A percentile compares a stretch with the other conserved stretches of the same genome.
Evolutionary conservation across 2,113 vertebrate genomes (phyloP).

Genomic region (Passer domesticus): DNA sequence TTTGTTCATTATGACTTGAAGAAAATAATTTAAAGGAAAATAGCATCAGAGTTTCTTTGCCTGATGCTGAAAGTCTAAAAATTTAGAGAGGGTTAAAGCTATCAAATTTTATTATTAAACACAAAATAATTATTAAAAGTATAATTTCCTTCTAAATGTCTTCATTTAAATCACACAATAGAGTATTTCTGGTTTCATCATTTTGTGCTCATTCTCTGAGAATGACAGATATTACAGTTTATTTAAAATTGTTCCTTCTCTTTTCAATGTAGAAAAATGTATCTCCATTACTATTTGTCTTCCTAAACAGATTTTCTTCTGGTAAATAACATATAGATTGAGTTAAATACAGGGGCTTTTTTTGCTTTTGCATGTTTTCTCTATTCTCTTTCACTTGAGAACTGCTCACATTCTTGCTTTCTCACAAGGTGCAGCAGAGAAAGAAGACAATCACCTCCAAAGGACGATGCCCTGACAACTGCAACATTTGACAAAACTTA

Average conservation of each 20-base stretch:
- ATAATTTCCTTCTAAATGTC: neutral
- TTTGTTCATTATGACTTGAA: neutral
- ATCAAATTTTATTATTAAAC: neutral
- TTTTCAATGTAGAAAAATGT: neutral
- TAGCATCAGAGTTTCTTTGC: neutral
- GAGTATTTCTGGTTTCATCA: neutral
- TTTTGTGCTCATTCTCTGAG: neutral
- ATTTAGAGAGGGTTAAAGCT: neutral
- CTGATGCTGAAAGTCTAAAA: neutral
- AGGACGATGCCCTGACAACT: neutral
- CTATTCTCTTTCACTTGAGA: neutral
- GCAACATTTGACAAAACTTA: neutral
- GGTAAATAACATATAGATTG: neutral
- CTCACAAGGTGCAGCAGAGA: neutral
- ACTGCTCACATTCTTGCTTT: neutral
- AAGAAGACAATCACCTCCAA: neutral
- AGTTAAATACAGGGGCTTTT: neutral
- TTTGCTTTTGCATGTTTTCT: neutral
- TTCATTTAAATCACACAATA: neutral
- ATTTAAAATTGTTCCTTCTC: neutral
- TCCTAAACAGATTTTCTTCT: neutral
- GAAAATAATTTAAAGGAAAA: neutral
- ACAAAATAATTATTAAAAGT: neutral
- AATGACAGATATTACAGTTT: neutral
- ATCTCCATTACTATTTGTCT: neutral